phyloP scores from a whole-genome alignment of 64 coral and sea anemone genomes.

The Actinia equina region DNA sequence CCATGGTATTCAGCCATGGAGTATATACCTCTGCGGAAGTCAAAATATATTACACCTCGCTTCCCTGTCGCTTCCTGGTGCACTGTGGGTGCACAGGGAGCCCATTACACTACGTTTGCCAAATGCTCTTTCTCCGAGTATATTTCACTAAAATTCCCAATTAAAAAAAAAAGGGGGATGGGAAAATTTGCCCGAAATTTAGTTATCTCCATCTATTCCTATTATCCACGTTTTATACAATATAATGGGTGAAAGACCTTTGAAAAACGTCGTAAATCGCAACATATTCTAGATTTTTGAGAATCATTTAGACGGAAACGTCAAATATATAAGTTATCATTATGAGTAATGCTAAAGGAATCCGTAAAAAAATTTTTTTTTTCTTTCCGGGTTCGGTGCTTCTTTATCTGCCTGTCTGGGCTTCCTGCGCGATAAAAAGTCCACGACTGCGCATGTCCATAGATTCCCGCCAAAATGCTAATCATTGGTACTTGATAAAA shows the following conservation, averaged over 20 bases:
- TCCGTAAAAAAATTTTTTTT: neutral
- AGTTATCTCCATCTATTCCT: too few species aligned
- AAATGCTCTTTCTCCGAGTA: neutral
- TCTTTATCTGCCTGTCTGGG: neutral
- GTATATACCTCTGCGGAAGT: too few species aligned
- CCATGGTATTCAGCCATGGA: too few species aligned
- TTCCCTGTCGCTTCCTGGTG: neutral
- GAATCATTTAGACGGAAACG: too few species aligned
- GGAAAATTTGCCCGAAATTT: neutral
- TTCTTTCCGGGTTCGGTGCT: neutral
- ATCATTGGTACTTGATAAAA: neutral
- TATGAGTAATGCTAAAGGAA: neutral
- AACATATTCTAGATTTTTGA: too few species aligned
- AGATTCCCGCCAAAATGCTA: slow-evolving; percentile 71
- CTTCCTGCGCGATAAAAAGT: neutral
- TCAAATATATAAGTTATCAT: neutral
- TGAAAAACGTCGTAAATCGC: too few species aligned
- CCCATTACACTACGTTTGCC: neutral
- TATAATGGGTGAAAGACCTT: too few species aligned
- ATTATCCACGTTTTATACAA: too few species aligned
- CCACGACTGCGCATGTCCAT: slow-evolving; percentile 54
- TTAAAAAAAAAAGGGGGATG: neutral
- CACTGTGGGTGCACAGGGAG: neutral
- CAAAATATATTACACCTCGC: too few species aligned
- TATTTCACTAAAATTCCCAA: neutral